Base-by-base conservation (phyloP, 2,797 vertebrate genomes). In the Garrulus glandarius region DNA sequence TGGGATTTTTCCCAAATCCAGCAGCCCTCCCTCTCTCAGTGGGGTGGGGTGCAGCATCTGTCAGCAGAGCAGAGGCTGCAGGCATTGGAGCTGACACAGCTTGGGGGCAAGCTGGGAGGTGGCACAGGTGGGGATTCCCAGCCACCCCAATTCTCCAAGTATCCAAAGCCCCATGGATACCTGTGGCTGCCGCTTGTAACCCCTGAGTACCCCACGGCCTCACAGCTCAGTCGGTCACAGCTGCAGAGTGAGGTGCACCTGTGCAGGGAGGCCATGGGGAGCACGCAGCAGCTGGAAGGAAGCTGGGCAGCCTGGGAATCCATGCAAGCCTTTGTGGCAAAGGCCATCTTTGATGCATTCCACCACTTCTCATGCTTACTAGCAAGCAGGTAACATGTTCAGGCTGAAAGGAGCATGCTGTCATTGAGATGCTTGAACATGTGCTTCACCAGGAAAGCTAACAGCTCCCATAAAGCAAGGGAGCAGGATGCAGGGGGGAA, bases 401-500 rank as follows among this genome's bases (percentile, higher is more conserved):
- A 91, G 65, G 79, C 75, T 65, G 63, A 72, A 88, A 93, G 68
- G 47, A 92, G 29, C 9, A 7, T 18, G 43, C 69, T 96, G 85
- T 67, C 64, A 15, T 86, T 9, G 23, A 80, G 79, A 77, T 88
- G 49, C 80, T 89, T 50, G 37, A 96, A 46, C 82, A 91, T 67
- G 89, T 96, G 77, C 84, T 97, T 87, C 30, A 5, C n/a, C 56
- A 76, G 87, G 87, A 92, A 92, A 87, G 56, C 61, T 41, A 76
- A 65, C 21, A 44, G 68, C 27, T 77, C 36, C n/a, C 4, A 3
- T 13, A 11, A 59, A 89, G n/a, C 5, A 6, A 57, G 24, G n/a
- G 10, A 85, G 29, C 13, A 29, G 50, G 30, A 30, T 21, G 10
- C 0, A 0, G 20, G 8, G 9, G 13, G 8, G 4, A 21, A 61